Conservation (phyloP, 2,113 vertebrate species). For the Ascaphus truei region DNA sequence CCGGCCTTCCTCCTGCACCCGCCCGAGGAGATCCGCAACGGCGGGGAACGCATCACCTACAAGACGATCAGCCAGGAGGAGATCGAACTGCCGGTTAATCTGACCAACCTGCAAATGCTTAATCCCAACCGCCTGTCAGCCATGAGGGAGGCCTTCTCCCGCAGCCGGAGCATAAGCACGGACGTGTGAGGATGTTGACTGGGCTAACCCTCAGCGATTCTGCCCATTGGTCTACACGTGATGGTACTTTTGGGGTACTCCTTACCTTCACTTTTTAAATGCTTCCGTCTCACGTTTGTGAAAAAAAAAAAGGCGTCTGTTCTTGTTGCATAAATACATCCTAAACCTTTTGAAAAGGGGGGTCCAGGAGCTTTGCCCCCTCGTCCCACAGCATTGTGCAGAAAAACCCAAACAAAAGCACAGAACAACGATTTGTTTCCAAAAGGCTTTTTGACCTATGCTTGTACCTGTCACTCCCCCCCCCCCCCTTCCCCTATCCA, state of each 20-base stretch:
- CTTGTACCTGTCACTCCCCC: not conserved
- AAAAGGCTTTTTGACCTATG: not conserved
- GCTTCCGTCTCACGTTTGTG: too few species aligned
- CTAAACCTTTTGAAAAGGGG: not conserved
- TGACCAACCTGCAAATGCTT: constrained; percentile 77
- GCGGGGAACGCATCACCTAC: constrained; percentile 79
- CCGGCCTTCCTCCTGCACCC: constrained; percentile 84
- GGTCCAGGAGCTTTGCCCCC: not conserved
- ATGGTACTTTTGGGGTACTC: too few species aligned
- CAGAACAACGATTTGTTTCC: not conserved
- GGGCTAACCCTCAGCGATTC: too few species aligned
- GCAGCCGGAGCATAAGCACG: constrained; percentile 94
- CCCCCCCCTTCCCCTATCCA: not conserved
- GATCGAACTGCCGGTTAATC: constrained; percentile 67
- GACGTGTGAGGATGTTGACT: constrained; percentile 68
- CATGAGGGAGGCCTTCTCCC: constrained; percentile 90
- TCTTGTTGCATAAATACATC: too few species aligned
- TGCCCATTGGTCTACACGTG: too few species aligned
- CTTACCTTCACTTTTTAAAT: too few species aligned
- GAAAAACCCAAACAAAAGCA: not conserved
- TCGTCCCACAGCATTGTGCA: not conserved
- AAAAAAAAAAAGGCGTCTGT: too few species aligned
- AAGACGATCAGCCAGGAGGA: constrained; percentile 81
- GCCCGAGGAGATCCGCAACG: constrained; percentile 76
- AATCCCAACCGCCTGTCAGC: constrained; percentile 85